Evolutionary conservation across 2,113 vertebrate genomes (phyloP).

Genomic region (Saguinus imperator): DNA sequence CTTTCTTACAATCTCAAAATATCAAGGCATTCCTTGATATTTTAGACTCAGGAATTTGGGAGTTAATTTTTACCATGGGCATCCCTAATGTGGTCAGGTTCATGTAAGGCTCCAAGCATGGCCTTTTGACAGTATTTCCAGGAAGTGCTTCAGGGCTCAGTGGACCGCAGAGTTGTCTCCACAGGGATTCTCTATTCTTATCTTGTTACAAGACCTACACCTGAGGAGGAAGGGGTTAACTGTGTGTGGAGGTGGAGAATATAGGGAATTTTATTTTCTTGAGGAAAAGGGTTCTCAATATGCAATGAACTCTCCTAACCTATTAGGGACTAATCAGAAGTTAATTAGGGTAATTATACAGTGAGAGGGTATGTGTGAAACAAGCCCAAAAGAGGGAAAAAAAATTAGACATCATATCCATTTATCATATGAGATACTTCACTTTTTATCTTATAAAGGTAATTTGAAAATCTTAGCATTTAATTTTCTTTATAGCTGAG

Average conservation of each 20-base stretch:
- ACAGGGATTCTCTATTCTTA: not conserved
- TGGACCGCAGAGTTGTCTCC: not conserved
- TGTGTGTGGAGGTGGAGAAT: not conserved
- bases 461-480: not conserved
- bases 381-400: not conserved
- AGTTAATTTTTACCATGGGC: not conserved
- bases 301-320: not conserved
- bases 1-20: not conserved
- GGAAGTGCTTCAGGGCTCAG: not conserved
- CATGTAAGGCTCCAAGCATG: not conserved
- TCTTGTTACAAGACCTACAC: not conserved
- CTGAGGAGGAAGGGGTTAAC: not conserved
- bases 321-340: not conserved
- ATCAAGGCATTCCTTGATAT: not conserved
- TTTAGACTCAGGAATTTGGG: not conserved
- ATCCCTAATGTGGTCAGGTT: not conserved
- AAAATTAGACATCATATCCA: not conserved
- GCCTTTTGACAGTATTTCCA: not conserved
- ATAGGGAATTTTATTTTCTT: not conserved
- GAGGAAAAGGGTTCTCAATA: not conserved
- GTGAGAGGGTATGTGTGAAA: not conserved
- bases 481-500: slow-evolving; percentile 31
- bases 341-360: not conserved
- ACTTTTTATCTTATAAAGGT: not conserved
- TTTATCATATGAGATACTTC: slow-evolving; percentile 1